Conservation (phyloP, 2,113 vertebrate genomes). For the Cottus gobio region DNA sequence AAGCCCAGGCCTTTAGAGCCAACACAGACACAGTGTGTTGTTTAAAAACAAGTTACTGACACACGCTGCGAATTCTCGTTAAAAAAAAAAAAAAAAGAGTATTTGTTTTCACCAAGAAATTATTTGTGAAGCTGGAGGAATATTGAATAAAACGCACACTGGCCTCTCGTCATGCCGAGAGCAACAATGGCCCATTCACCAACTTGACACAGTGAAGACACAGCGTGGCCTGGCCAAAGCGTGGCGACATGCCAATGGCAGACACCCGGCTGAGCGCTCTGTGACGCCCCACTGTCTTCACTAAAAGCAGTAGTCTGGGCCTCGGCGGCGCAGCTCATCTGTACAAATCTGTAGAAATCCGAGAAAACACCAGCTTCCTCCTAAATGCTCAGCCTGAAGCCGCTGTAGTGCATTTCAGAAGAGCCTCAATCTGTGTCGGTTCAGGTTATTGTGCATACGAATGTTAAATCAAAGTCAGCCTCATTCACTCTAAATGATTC, state of each 20-base stretch:
- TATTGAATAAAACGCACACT: conserved; percentile 33
- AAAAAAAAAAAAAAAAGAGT: not conserved
- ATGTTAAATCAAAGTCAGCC: conserved; percentile 59
- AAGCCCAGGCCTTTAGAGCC: not conserved
- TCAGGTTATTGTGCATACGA: conserved; percentile 42
- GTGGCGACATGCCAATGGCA: conserved; percentile 36
- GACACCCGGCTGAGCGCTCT: conserved; percentile 36
- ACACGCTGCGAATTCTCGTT: conserved; percentile 8
- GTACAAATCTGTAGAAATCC: conserved; percentile 26
- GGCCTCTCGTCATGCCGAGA: conserved; percentile 59
- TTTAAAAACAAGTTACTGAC: conserved; percentile 17
- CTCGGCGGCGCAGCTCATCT: conserved; percentile 34
- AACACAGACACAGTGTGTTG: not conserved
- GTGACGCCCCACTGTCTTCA: conserved; percentile 58
- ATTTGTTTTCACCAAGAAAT: conserved; percentile 42
- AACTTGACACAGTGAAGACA: conserved; percentile 52
- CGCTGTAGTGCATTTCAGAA: conserved; percentile 36
- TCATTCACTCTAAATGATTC: conserved; percentile 48
- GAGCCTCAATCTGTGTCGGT: conserved; percentile 38
- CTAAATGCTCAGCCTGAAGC: conserved; percentile 29
- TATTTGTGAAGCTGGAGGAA: conserved; percentile 46
- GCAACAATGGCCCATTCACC: conserved; percentile 75
- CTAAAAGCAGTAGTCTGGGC: conserved; percentile 45
- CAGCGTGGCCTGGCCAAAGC: conserved; percentile 29
- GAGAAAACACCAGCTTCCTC: conserved; percentile 14